phyloP scores from a whole-genome alignment of 2,888 invertebrate species.

The Drosophila fulvimacula region DNA sequence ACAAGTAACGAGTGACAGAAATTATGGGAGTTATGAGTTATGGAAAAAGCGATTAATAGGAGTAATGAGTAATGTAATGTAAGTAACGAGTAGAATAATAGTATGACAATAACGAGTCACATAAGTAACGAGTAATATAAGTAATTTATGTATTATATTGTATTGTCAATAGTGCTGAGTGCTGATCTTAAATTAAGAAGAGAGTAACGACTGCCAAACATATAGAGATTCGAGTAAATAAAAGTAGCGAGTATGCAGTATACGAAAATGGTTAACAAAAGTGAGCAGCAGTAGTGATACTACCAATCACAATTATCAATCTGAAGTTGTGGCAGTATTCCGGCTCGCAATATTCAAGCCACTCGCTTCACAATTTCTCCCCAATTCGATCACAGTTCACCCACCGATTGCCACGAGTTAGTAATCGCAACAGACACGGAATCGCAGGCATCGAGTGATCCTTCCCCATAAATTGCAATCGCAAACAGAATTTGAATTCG shows the following conservation, averaged over 20 bases:
- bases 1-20: background rate
- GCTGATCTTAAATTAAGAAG: background rate
- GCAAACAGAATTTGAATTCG: background rate
- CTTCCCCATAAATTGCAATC: background rate
- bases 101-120: background rate
- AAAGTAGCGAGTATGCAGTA: background rate
- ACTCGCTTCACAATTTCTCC: background rate
- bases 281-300: background rate
- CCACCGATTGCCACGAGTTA: conserved; percentile 2
- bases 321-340: background rate
- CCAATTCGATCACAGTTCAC: background rate
- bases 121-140: background rate
- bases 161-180: background rate
- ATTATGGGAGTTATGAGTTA: background rate
- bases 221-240: too few species aligned
- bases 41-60: background rate
- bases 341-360: background rate
- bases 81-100: too few species aligned
- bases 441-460: background rate
- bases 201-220: background rate
- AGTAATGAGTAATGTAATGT: background rate
- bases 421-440: background rate
- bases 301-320: background rate
- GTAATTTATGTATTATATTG: background rate
- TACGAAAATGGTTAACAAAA: background rate